Base-by-base conservation (phyloP, 2,113 vertebrate genomes). In the Otocyon megalotis region DNA sequence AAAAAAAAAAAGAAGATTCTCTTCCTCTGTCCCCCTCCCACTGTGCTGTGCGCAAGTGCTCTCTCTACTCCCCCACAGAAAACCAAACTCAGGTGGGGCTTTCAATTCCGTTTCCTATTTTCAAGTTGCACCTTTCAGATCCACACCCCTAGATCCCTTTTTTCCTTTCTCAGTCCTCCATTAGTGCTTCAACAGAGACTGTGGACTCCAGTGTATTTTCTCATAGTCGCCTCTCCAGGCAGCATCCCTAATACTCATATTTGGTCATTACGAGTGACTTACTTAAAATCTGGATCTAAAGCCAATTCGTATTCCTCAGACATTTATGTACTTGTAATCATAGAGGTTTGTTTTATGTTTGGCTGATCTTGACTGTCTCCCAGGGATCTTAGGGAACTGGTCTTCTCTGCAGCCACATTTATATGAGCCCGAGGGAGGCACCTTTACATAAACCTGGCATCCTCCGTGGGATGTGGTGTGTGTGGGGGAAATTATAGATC, bases 401-500 rank as follows among this genome's bases (percentile, higher is more conserved):
- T 94, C 88, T 94, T 97, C 74, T 50, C 71, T 0, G 0, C 12
- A 90, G 76, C 32, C 0, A 43, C 82, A 85, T 97, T 97, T 97
- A 35, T 93, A 96, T 93, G 96, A 96, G 82, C 88, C 93, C 81
- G 67, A 89, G 95, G 81, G 71, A 88, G 95, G 94, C 93, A 48
- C 62, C 92, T 88, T 94, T 84, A 90, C 65, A 53, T 43, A 94
- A 97, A 95, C 95, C 96, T 71, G 90, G 88, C 8, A 60, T 96
- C 94, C 84, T 90, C 69, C 54, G 32, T 43, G 56, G 93, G 62
- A 35, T 72, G 16, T 2, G 32, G 0, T 90, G 94, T 81, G 95
- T 81, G 95, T 91, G 97, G 95, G 96, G 95, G 96, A 98, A 98
- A 98, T 96, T 83, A 88, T 43, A 93, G 67, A 58, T 13, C 12